Base-by-base conservation (phyloP, 2,113 vertebrate genomes). In the Melospiza georgiana region DNA sequence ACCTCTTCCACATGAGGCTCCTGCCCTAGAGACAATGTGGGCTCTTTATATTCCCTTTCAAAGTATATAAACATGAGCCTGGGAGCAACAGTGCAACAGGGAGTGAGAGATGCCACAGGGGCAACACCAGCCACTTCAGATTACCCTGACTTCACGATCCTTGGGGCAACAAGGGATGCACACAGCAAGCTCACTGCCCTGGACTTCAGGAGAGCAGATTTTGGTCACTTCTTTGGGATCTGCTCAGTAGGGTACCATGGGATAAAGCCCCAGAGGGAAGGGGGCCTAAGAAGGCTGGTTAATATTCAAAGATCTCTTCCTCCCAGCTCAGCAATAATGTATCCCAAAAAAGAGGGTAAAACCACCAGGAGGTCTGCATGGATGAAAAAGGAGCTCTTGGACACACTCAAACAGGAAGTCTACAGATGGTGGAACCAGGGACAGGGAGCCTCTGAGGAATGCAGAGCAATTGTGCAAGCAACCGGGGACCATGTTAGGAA, bases 1-100 rank as follows among this genome's bases (percentile, higher is more conserved):
- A 51, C 63, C 83, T 87, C 57, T 75, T 61, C 72, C 62, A 61
- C 28, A 79, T 48, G 19, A 94, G 25, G 74, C 57, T 86, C 51
- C 48, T 91, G 77, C 57, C 76, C 55, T 59, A 66, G 71, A 91
- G 61, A 90, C 84, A 84, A 59, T 10, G 44, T 25, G 51, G 41
- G 30, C 51, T 85, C 84, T 92, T 75, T 71, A 84, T 22, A 79
- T 76, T 61, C 11, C n/a, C 27, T 92, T 96, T 96, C 67, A 20
- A 78, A 91, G 54, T 27, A 81, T 25, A 51, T 65, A 85, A 88
- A 92, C 30, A 33, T 6, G 2, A 92, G 41, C 39, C 87, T 58
- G 43, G 66, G 30, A 58, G 69, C 21, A 66, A 43, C 54, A 41
- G 49, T n/a, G 65, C 55, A 81, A 71, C 15, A 59, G 52, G 68